A percentile compares a stretch with the other conserved stretches of the same genome.
Conservation (phyloP, 2,888 invertebrate species). For the Phaedon cochleariae region DNA sequence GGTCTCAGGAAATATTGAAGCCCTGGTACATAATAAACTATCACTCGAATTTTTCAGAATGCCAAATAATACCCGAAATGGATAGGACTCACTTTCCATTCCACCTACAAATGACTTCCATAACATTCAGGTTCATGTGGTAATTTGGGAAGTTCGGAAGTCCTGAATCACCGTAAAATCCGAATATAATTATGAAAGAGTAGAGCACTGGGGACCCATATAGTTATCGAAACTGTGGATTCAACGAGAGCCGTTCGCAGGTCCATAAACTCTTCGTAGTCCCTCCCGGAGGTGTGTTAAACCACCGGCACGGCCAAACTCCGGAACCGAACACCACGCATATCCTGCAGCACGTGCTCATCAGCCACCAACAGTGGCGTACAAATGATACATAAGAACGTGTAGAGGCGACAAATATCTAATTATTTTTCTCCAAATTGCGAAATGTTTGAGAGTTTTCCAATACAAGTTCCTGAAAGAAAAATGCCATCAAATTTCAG, state of each 20-base stretch:
- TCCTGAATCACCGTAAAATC: neutral
- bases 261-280: conserved; percentile 59
- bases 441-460: too few species aligned
- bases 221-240: conserved; percentile 46
- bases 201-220: conserved; percentile 43
- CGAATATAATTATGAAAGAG: conserved; percentile 43
- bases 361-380: conserved; percentile 26
- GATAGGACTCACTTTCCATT: too few species aligned
- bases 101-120: too few species aligned
- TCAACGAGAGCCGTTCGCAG: conserved; percentile 48
- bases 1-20: too few species aligned
- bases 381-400: neutral
- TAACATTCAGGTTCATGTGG: neutral
- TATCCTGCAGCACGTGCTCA: conserved; percentile 62
- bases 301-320: conserved; percentile 61
- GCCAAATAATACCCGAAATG: too few species aligned
- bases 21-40: too few species aligned
- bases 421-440: too few species aligned
- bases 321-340: conserved; percentile 62
- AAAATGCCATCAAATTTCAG: too few species aligned
- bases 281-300: conserved; percentile 61
- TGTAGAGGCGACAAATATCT: too few species aligned
- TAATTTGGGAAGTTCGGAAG: neutral
- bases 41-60: too few species aligned
- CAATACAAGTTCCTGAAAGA: too few species aligned